Base-by-base conservation (phyloP, 1,140 invertebrate species). In the Macrocentrus cingulum region DNA sequence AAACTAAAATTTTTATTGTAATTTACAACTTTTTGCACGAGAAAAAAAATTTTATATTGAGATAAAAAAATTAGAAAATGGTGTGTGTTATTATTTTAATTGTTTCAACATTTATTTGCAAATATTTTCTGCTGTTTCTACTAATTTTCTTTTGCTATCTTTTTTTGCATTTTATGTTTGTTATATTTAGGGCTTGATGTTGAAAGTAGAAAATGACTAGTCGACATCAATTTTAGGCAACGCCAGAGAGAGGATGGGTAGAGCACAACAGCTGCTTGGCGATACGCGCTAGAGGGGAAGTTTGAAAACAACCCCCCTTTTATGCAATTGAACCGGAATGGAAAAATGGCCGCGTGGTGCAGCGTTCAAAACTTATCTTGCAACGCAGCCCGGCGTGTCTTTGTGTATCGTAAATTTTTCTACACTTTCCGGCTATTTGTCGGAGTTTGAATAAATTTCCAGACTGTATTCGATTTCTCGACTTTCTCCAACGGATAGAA, bases 361-460 rank as follows among this genome's bases (percentile, higher is more conserved):
- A 45, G 19, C 15, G 39, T 49, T 57, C 46, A 37, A 57, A 57
- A 57, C 45, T 57, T 57, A 57, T 57, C 55, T 57, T 49, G 37
- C 20, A 56, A 16, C 32, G 20, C 18, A 15, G 23, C 44, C 18
- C 55, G 32, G 25, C 18, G 42, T 48, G 34, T 48, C 44, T 56
- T 46, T 57, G 55, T 57, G 39, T 50, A 57, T 50, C 55, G 55
- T 57, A 57, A 57, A 57, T 57, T 57, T 57, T 57, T 57, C 55
- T 50, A 50, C 55, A 57, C 55, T 57, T 57, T 57, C 55, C 55
- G 55, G 32, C 55, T 57, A 57, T 57, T 57, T 57, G 55, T 57
- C 55, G 55, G 46, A 57, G 55, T 57, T 57, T 57, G 55, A 57
- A 57, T 57, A 57, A 57, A 57, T 57, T 57, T 37, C 55, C n/a